Evolutionary conservation across 2,888 invertebrate genomes (phyloP), one percentile per base, ranked within the genome.

Genomic region (Melinaea marsaeus): DNA sequence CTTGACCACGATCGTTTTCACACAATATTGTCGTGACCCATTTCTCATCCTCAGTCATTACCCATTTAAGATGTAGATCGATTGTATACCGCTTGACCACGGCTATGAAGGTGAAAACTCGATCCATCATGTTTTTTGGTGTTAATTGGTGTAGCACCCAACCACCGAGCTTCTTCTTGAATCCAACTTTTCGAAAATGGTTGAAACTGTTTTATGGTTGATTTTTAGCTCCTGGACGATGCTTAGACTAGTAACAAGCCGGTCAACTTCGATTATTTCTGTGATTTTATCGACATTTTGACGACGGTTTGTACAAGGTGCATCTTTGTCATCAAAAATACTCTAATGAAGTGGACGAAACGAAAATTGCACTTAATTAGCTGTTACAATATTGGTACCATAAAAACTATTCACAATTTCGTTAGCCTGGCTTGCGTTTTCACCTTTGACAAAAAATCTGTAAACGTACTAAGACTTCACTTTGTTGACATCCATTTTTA

Each of bases 151-250:
- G 58, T 34, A 61, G 64, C 51, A 63, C 65, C 63, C 61, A 63
- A 62, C 59, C 35, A 66, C 64, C 45, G 32, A 64, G 62, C 59
- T 69, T 66, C 58, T 65, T 63, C 61, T 57, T 60, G 48, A 51
- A 59, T 57, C 61, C 56, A 60, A 48, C 58, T 62, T 66, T 65
- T 47, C 55, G 56, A 57, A 68, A 69, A 60, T 61, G 63, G 57
- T 58, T 48, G 63, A 65, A 69, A 66, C 67, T 62, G 62, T 69
- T 68, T 68, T 60, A 46, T 69, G 66, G 63, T 65, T 59, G 61
- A 69, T 65, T 54, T 58, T 22, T 22, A 22, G 22, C 22, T 63
- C 59, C 57, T 42, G 48, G 33, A 48, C 60, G 55, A 58, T 47
- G 2, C 47, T 47, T 3, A 5, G 47, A 47, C 47, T n/a, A 47